Evolutionary conservation across 2,888 invertebrate species (phyloP), one percentile per base, ranked within the genome.

Genomic region (Spatulosminthurus flaviceps): DNA sequence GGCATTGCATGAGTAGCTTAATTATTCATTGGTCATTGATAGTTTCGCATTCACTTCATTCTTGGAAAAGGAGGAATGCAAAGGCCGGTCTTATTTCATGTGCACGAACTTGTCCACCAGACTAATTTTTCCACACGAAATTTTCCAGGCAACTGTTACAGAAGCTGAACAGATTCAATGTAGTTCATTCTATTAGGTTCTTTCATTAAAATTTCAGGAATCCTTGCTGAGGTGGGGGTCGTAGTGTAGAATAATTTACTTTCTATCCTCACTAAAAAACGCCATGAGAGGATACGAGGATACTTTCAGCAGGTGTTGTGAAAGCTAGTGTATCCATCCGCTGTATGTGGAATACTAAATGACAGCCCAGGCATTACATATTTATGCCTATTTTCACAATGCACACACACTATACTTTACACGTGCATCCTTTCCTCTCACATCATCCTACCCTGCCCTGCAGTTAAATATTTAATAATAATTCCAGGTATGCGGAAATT

Each of bases 271-370:
- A 7, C 26, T 9, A 5, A 28, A 67, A 67, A 67, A 67, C n/a
- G 28, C 26, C 28, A 67, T 24, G 64, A 19, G 26, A 22, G 67
- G 28, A 29, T 28, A 24, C 2, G 26, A 22, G 67, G 28, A 29
- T 28, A 24, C 2, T 67, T 16, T 22, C 71, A 29, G 29, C 70
- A 71, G 71, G 41, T 71, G 41, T 22, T 43, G 21, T 51, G 22
- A 28, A 43, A 60, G 74, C 34, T 26, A 1, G 29, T 80, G 80
- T 16, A 51, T 71, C 2, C 60, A 64, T 11, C 75, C 75, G 13
- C n/a, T n/a, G 71, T 11, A 78, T 78, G 13, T n/a, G 24, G 66
- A 66, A 51, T 51, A 19, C 41, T 13, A 41, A 41, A 41, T 9
- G 41, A 41, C 41, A 41, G 41, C 9, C 13, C 41, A 41, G 13